These are phyloP conservation scores for Plutomurus gul DNA, from an alignment of 1,140 invertebrate genomes.

Conservation along the genomic window DNA sequence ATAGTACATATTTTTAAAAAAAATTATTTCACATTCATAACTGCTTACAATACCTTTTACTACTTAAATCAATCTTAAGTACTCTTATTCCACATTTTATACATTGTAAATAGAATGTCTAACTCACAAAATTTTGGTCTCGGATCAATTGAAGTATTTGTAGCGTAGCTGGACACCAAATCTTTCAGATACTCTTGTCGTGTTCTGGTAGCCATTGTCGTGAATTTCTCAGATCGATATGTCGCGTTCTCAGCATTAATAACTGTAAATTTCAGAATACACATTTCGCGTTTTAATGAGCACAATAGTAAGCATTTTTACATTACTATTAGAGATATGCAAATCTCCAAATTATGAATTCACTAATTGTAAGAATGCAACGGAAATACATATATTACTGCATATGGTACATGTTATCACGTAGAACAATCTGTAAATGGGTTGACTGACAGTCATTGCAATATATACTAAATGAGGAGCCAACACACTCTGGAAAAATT, in stretches of 20 bases:
- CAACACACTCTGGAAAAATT: too few relatives aligned
- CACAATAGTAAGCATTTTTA: background rate
- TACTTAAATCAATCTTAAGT: background rate
- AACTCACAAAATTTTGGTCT: constrained; percentile 68
- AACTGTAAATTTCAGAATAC: constrained; percentile 60
- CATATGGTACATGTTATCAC: too few relatives aligned
- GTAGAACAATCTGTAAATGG: too few relatives aligned
- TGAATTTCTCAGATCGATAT: constrained; percentile 94
- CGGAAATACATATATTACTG: too few relatives aligned
- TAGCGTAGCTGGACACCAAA: constrained; percentile 80
- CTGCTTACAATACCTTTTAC: background rate
- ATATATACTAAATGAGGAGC: too few relatives aligned
- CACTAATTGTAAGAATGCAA: too few relatives aligned
- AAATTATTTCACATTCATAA: background rate
- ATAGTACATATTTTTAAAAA: constrained; percentile 60
- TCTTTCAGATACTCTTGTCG: constrained; percentile 94
- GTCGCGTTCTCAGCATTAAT: constrained; percentile 98
- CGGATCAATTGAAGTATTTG: constrained; percentile 78
- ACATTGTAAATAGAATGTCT: background rate
- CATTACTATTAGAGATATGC: too few relatives aligned
- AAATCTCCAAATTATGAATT: too few relatives aligned
- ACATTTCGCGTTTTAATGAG: background rate
- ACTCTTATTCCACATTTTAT: too few relatives aligned
- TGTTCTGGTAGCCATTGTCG: constrained; percentile 94
- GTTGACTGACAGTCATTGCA: too few relatives aligned